A percentile compares a stretch with the other conserved stretches of the same genome.
Conservation (phyloP, 2,113 vertebrate genomes). For the Indri indri region DNA sequence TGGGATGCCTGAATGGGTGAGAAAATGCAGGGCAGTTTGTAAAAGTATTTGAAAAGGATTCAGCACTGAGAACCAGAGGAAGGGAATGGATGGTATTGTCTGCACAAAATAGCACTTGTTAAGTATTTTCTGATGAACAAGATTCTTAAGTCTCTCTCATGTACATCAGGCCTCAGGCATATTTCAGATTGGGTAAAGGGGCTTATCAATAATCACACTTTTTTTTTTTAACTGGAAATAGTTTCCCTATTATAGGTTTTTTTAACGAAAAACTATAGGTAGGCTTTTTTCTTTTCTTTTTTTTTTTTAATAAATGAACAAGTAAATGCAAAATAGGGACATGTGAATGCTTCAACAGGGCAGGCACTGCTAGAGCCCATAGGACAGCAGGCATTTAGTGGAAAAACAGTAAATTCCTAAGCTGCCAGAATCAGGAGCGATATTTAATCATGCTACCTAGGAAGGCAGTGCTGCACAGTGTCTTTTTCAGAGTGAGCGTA, state of each 20-base stretch:
- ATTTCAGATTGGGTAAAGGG: slow-evolving; percentile 28
- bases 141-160: slow-evolving; percentile 11
- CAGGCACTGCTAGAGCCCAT: not conserved
- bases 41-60: slow-evolving; percentile 30
- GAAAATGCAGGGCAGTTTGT: slow-evolving; percentile 37
- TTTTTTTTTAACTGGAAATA: not conserved
- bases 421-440: not conserved
- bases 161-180: not conserved
- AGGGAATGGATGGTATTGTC: slow-evolving; percentile 8
- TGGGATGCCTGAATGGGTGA: not conserved
- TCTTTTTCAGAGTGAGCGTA: not conserved
- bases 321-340: not conserved
- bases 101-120: slow-evolving; percentile 14
- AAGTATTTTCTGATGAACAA: slow-evolving; percentile 37
- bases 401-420: slow-evolving; percentile 17
- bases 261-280: not conserved
- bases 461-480: not conserved
- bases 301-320: not conserved
- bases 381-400: slow-evolving; percentile 22
- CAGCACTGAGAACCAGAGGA: slow-evolving; percentile 19
- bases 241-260: not conserved
- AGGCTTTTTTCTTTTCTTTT: not conserved
- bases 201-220: not conserved
- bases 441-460: not conserved
- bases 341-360: not conserved